Conservation (phyloP, 2,113 vertebrate genomes). For the Junco hyemalis region DNA sequence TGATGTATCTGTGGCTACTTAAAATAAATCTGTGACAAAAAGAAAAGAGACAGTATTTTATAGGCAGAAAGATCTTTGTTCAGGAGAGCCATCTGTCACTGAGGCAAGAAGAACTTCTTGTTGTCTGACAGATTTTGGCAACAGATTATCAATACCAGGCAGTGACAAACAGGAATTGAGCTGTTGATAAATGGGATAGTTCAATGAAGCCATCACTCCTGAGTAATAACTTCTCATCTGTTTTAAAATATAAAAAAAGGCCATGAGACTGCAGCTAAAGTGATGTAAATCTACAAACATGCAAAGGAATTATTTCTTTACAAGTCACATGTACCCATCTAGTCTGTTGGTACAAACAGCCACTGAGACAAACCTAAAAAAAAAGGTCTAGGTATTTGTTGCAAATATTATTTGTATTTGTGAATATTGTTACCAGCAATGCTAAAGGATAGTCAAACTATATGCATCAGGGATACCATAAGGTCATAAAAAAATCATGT, state of each 20-base stretch:
- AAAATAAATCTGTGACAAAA: neutral
- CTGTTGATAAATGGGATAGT: neutral
- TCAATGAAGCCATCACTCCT: neutral
- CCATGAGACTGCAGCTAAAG: neutral
- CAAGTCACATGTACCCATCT: neutral
- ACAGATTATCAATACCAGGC: neutral
- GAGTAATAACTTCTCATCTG: neutral
- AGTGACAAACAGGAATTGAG: neutral
- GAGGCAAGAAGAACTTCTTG: neutral
- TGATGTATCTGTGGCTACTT: neutral
- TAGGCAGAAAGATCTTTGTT: neutral
- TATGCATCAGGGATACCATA: neutral
- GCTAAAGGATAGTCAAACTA: neutral
- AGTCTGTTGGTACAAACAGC: neutral
- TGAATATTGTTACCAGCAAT: neutral
- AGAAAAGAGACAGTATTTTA: neutral
- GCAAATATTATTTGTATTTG: neutral
- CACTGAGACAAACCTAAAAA: neutral
- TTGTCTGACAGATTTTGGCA: conserved; percentile 9
- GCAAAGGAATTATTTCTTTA: neutral
- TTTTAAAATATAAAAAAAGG: neutral
- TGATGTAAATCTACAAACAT: neutral
- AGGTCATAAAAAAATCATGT: neutral
- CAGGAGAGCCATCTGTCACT: neutral
- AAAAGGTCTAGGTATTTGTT: neutral